Evolutionary conservation across 2,797 vertebrate genomes (phyloP), one percentile per base, ranked within the genome.

Genomic region (Ctenopoma multispine): DNA sequence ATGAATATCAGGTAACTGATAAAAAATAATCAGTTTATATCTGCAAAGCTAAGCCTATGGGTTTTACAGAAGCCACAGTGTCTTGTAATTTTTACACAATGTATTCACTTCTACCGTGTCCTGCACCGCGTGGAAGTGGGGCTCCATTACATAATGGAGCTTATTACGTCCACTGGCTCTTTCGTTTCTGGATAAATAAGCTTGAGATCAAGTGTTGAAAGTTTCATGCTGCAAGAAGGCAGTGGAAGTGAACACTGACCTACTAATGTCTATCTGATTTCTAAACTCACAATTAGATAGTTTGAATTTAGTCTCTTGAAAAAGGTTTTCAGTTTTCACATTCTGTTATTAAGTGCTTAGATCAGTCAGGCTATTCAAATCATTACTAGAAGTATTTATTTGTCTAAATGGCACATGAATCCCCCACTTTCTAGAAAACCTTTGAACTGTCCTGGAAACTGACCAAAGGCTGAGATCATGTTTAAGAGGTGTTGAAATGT

Each of bases 141-240:
- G 64, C 76, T 78, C 69, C 69, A n/a, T 61, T 65, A 69, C 62
- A 63, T 53, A 67, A 17, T 18, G 18, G 34, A 70, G 73, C 67
- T 49, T 15, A 4, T 63, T 63, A 62, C 17, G 8, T 80, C 82
- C 80, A 63, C 49, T 23, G 49, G 57, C 60, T 47, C 53, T 81
- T 71, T 71, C 21, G 47, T 70, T 80, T 69, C 40, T 64, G 59
- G 76, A 84, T 83, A 75, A 86, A 84, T 81, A 77, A 61, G 44
- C 77, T 84, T 80, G 71, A 85, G n/a, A 80, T 77, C 40, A 81
- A 84, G 81, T 90, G 79, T 72, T 74, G 18, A 75, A 75, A 71
- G 79, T 82, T 77, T 73, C 79, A 63, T 48, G 49, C 72, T 69
- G 84, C 83, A 79, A 72, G 82, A 75, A 66, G 56, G 77, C 85